phyloP scores from a whole-genome alignment of 2,888 invertebrate genomes.

The Sycophila texana region DNA sequence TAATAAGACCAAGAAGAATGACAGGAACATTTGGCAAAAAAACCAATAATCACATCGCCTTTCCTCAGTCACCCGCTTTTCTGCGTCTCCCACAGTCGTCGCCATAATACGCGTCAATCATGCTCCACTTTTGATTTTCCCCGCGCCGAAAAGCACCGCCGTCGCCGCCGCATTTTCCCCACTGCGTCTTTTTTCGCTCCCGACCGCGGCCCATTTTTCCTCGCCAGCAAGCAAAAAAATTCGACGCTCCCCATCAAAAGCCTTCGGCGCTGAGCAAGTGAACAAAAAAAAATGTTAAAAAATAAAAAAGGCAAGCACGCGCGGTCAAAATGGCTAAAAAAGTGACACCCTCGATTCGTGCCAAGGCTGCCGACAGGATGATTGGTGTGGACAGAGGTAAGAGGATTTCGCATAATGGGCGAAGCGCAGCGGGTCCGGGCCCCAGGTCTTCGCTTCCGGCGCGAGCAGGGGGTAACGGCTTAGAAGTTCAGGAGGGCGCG shows the following conservation, averaged over 20 bases:
- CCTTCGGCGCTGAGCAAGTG: constrained; percentile 16
- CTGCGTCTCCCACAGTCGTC: no score
- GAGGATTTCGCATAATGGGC: neutral
- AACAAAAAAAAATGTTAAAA: neutral
- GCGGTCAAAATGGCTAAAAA: neutral
- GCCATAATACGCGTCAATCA: no score
- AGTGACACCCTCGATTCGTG: neutral
- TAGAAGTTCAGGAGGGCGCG: neutral
- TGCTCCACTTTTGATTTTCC: no score
- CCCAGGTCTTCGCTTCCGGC: neutral
- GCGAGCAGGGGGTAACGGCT: neutral
- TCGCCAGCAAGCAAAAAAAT: constrained; percentile 1
- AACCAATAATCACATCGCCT: no score
- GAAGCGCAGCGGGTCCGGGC: neutral
- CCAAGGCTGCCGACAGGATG: no score
- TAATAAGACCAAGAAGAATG: no score
- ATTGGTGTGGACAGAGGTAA: neutral
- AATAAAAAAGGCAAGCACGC: neutral
- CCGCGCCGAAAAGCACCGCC: no score
- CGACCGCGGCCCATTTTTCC: neutral
- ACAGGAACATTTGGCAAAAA: no score
- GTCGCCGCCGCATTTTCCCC: no score
- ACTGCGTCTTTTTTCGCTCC: neutral
- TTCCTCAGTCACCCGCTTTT: no score
- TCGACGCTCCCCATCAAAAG: constrained; percentile 16